These are phyloP conservation scores for Heliconius hewitsoni DNA, from an alignment of 1,140 invertebrate species.

Conservation along the genomic window DNA sequence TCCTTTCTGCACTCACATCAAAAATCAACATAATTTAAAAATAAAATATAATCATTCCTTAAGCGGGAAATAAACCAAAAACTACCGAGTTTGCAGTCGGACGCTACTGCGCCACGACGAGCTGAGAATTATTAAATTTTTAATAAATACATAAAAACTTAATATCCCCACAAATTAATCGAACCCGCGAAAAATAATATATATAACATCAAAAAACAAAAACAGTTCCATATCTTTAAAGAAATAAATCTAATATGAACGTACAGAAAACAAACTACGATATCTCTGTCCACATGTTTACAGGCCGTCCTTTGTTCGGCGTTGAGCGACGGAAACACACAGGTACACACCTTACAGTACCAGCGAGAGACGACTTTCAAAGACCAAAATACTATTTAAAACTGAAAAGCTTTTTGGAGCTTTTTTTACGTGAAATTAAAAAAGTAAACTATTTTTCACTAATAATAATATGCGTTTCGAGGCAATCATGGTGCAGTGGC, in stretches of 20 bases:
- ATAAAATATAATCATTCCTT: too few species aligned
- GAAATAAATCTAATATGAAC: background rate
- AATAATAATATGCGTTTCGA: background rate
- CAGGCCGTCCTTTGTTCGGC: background rate
- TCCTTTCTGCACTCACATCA: too few species aligned
- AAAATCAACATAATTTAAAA: too few species aligned
- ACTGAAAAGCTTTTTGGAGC: background rate
- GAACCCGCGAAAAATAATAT: too few species aligned
- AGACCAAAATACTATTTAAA: background rate
- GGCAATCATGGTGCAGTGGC: too few species aligned
- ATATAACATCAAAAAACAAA: background rate
- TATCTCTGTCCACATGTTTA: slow-evolving; percentile 17
- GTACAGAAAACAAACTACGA: slow-evolving; percentile 5
- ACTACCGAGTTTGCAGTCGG: too few species aligned
- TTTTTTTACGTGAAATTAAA: background rate
- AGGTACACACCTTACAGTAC: background rate
- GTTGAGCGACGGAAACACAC: background rate
- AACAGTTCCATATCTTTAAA: background rate
- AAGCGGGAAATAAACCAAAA: too few species aligned
- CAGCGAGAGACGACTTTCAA: slow-evolving; percentile 7
- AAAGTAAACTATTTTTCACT: background rate
- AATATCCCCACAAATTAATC: too few species aligned
- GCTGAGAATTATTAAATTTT: too few species aligned
- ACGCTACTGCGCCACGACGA: too few species aligned
- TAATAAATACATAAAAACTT: too few species aligned